Base-by-base conservation (phyloP, 1,140 invertebrate species). In the Harlomillsia oculata region DNA sequence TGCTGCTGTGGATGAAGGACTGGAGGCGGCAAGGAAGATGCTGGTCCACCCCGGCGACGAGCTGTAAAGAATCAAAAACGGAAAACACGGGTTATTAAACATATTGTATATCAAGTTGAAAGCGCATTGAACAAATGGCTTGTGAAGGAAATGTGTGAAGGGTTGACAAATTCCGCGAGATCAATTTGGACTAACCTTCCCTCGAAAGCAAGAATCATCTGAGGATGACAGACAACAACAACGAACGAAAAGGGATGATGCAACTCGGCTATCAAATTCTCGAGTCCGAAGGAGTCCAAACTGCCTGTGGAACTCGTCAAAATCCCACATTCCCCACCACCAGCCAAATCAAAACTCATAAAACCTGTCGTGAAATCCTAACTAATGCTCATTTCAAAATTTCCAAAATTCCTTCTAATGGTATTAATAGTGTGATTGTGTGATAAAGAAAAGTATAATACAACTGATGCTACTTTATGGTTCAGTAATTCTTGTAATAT, bases 131-230 rank as follows among this genome's bases (percentile, higher is more conserved):
- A n/a, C n/a, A n/a, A n/a, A n/a, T n/a, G n/a, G n/a, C n/a, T n/a
- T n/a, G n/a, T 37, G 52, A 54, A 54, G 41, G 20, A 45, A 26
- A 54, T 45, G 29, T 43, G 32, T 26, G 29, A 48, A 56, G 41
- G 40, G n/a, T n/a, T n/a, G 32, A 45, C 30, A 56, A 39, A 55
- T 56, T 56, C 52, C 55, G 61, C 46, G 49, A 65, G n/a, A n/a
- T 56, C 60, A 62, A 63, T 65, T 60, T 62, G 60, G 63, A 63
- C 60, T 65, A 63, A 63, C 60, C 60, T 65, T 65, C 63, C 39
- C 59, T 58, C 49, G 52, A 58, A 52, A 34, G 55, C 50, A 39
- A 50, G 28, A 57, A 29, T 56, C 53, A 54, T 30, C 32, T 53
- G 39, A 43, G 28, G 43, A 60, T 56, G 23, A 56, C 46, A 59